Percentiles rank a stretch among this genome's conserved stretches.
These are phyloP conservation scores for Clusia tigrina DNA, from an alignment of 2,888 invertebrate species.

Conservation along the genomic window DNA sequence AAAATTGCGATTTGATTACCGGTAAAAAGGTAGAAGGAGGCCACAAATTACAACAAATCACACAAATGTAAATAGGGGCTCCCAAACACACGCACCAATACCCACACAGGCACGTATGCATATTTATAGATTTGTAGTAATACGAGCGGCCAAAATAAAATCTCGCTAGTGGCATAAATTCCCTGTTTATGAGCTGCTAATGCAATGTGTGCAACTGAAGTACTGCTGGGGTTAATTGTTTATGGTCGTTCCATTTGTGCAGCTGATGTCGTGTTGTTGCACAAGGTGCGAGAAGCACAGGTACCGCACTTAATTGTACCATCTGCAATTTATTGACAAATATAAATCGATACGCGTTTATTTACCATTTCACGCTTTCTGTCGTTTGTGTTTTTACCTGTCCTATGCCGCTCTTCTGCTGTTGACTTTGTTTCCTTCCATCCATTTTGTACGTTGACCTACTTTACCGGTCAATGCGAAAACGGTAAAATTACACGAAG, in stretches of 20 bases:
- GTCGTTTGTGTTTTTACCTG: neutral
- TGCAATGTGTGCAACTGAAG: neutral
- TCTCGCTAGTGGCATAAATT: conserved; percentile 1
- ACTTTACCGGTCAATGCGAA: conserved; percentile 2
- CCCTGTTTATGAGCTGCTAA: neutral
- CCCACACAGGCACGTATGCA: neutral
- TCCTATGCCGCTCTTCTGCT: neutral
- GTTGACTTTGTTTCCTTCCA: neutral
- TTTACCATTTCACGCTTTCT: neutral
- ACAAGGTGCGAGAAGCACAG: neutral
- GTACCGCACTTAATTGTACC: neutral
- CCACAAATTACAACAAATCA: neutral
- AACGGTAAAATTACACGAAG: neutral
- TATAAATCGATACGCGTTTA: conserved; percentile 3
- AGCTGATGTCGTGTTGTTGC: too few species aligned
- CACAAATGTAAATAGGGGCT: too few species aligned
- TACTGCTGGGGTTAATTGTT: neutral
- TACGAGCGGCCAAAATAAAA: neutral
- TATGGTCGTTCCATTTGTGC: neutral
- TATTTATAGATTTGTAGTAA: neutral
- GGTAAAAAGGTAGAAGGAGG: neutral
- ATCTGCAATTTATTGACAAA: neutral
- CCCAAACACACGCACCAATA: neutral
- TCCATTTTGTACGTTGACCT: neutral
- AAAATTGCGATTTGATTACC: conserved; percentile 5